Conservation (phyloP, 2,888 invertebrate species). For the Vesta saturnalis region DNA sequence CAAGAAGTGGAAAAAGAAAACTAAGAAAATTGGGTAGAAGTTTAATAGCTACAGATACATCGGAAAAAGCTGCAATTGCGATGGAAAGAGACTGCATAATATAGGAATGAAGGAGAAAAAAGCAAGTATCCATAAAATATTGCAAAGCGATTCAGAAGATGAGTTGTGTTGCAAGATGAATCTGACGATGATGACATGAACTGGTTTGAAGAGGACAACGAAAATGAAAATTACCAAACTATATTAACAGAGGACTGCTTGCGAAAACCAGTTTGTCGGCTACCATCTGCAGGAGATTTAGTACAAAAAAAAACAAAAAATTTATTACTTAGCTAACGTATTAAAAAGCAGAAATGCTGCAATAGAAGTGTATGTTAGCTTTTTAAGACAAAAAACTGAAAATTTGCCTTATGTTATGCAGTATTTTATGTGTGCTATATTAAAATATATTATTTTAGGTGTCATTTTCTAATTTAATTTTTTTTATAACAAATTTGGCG, state of each 20-base stretch:
- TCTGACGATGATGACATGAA: background rate
- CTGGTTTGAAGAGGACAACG: too few species aligned
- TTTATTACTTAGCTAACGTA: too few species aligned
- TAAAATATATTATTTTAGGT: too few species aligned
- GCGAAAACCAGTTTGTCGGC: background rate
- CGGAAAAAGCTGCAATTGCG: background rate
- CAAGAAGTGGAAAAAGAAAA: background rate
- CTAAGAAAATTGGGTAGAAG: background rate
- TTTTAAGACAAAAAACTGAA: too few species aligned
- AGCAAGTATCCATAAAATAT: background rate
- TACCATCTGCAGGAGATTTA: background rate
- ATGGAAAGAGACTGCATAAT: background rate
- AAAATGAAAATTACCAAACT: too few species aligned
- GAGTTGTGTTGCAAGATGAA: background rate
- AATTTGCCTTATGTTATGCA: background rate
- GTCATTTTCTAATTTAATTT: background rate
- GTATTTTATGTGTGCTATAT: too few species aligned
- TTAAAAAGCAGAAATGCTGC: too few species aligned
- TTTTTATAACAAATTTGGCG: background rate
- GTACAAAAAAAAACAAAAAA: too few species aligned
- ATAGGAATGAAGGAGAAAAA: background rate
- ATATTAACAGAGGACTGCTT: too few species aligned
- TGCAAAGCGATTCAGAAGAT: background rate
- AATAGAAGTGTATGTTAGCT: too few species aligned
- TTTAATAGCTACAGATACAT: background rate